Base-by-base conservation (phyloP, 2,113 vertebrate species). In the Pelecanus crispus region DNA sequence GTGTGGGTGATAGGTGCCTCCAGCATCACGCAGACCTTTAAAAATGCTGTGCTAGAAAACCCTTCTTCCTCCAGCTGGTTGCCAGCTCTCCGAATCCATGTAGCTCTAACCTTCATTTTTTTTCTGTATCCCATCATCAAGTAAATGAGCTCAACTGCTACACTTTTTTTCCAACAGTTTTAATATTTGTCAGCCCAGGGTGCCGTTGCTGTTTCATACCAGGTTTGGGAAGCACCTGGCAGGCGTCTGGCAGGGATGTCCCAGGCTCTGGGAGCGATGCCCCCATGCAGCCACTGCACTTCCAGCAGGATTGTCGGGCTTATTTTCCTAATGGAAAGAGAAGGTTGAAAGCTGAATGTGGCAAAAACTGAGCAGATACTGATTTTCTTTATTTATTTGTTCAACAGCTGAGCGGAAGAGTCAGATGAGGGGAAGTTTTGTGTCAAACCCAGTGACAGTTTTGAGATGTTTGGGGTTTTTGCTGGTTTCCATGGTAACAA, bases 291-390 rank as follows among this genome's bases (percentile, higher is more conserved):
- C 21, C 34, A 3, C 13, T 25, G 81, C 62, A 6, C 50, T 25
- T 58, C 36, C 28, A 62, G 6, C 11, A 2, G 1, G 0, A 2
- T 3, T 1, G 3, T 12, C 1, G 7, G 17, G 10, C 19, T 74
- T 26, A 6, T 52, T 36, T 85, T 62, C 20, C 42, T 42, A 10
- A 34, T 11, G 20, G 32, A 40, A 49, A 58, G n/a, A 75, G n/a
- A 13, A 42, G 36, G 45, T 2, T 45, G 74, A 15, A 47, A 72
- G 55, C 32, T n/a, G 42, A 50, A 38, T 4, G 10, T 28, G 45
- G 32, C 2, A 2, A 40, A 77, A 77, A 13, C 44, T 34, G 22
- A 19, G 36, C 7, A 0, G 61, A 17, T 58, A 9, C 11, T 2
- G 11, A 5, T 49, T 40, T 45, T 19, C 21, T 53, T 68, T 32